These are phyloP conservation scores for Canis aureus DNA, from an alignment of 2,113 vertebrate genomes.

Conservation along the genomic window DNA sequence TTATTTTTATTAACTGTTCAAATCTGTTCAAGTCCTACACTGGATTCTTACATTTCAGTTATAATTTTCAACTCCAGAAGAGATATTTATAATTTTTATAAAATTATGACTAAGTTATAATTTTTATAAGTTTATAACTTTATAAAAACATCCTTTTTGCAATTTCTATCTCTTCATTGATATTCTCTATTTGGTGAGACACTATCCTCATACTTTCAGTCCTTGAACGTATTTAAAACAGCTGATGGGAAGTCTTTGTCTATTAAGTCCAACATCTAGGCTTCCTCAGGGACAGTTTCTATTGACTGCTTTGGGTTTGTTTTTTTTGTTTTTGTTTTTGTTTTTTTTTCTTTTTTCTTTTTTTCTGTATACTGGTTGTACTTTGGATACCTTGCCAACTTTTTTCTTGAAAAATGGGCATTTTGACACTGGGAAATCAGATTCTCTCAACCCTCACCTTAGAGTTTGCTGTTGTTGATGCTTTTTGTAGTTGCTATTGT, in stretches of 20 bases:
- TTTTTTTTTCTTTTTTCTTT: no score
- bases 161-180: background rate
- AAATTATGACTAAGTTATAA: background rate
- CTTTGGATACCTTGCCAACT: background rate
- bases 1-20: background rate
- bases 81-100: background rate
- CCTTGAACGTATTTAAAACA: background rate
- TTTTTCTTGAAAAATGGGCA: background rate
- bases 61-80: background rate
- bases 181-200: background rate
- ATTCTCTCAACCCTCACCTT: background rate
- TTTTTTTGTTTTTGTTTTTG: no score
- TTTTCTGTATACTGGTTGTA: background rate
- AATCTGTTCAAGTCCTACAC: background rate
- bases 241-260: background rate
- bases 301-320: background rate
- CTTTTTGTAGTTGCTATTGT: background rate
- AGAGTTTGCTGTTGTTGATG: background rate
- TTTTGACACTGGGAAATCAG: background rate
- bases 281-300: background rate
- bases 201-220: background rate
- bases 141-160: background rate
- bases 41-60: background rate
- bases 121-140: background rate
- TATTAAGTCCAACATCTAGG: background rate